A percentile compares a stretch with the other conserved stretches of the same genome.
phyloP scores from a whole-genome alignment of 2,113 vertebrate species.

The Chrysemys picta region DNA sequence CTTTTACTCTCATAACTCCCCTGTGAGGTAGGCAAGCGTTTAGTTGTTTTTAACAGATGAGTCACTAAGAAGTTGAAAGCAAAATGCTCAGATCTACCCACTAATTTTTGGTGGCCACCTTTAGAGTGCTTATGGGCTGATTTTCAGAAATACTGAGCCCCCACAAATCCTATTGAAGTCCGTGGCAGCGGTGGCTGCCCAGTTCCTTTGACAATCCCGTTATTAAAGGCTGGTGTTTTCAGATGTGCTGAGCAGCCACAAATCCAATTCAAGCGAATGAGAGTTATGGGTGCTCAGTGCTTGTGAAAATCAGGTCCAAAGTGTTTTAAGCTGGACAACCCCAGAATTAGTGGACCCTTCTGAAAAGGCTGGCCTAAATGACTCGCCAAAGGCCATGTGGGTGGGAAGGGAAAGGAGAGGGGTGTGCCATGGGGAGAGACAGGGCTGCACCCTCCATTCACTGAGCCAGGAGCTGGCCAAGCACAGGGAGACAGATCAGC shows the following conservation, averaged over 20 bases:
- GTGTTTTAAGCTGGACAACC: not conserved
- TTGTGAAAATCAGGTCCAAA: not conserved
- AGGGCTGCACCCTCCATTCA: no score
- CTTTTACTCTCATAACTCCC: not conserved
- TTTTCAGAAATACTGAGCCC: not conserved
- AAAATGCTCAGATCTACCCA: not conserved
- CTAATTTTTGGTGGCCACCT: not conserved
- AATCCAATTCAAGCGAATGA: not conserved
- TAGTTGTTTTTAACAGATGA: not conserved
- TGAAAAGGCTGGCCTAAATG: not conserved
- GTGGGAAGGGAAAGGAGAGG: no score
- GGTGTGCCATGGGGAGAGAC: no score
- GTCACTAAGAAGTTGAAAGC: not conserved
- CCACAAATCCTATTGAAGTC: not conserved
- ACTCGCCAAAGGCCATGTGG: not conserved
- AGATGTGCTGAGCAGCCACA: not conserved
- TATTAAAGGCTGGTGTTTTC: not conserved
- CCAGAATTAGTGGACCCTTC: not conserved
- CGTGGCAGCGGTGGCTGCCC: not conserved
- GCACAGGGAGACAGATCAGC: no score
- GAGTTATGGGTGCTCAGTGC: not conserved
- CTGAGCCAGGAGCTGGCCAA: no score
- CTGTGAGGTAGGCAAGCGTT: not conserved
- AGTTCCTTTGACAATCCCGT: not conserved
- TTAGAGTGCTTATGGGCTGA: not conserved